Percentiles rank a stretch among this genome's conserved stretches.
Evolutionary conservation across 1,140 invertebrate genomes (phyloP).

Genomic region (silkworm (Bombyx mori)): ASM3026992v2 NC_085111.1:2402001-2402500

Average conservation of each 20-base stretch:
- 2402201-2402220: constrained; percentile 46
- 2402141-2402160: constrained; percentile 87
- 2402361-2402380: too few species aligned
- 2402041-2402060: too few species aligned
- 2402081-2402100: neutral
- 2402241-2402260: constrained; percentile 41
- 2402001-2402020: too few species aligned
- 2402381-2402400: too few species aligned
- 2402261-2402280: constrained; percentile 41
- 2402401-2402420: too few species aligned
- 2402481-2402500: too few species aligned
- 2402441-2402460: too few species aligned
- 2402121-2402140: constrained; percentile 80
- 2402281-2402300: constrained; percentile 13
- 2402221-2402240: constrained; percentile 54
- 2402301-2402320: neutral
- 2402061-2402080: neutral
- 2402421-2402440: too few species aligned
- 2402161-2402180: constrained; percentile 77
- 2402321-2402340: neutral
- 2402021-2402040: too few species aligned
- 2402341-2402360: too few species aligned
- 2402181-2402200: constrained; percentile 62
- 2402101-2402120: constrained; percentile 63
- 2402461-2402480: too few species aligned